phyloP scores from a whole-genome alignment of 1,140 invertebrate genomes.

The Lordiphosa mommai region DNA sequence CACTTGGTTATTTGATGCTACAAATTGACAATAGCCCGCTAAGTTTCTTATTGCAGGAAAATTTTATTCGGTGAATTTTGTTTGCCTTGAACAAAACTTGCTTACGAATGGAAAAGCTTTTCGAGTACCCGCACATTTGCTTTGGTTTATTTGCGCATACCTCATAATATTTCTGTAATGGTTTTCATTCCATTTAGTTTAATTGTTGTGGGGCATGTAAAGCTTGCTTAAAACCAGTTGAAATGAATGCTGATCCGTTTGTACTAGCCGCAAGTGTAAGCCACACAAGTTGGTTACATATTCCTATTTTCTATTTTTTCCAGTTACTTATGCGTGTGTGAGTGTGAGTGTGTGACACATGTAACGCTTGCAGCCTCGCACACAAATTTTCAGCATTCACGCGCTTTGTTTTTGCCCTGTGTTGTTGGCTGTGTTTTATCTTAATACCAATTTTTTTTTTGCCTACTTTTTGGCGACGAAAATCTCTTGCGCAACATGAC shows the following conservation, averaged over 20 bases:
- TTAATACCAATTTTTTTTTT: constrained; percentile 5
- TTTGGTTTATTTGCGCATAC: too few relatives aligned
- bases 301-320: constrained; percentile 8
- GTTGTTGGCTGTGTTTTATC: constrained; percentile 5
- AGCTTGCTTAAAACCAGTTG: constrained; percentile 1
- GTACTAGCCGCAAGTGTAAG: constrained; percentile 8
- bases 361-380: constrained; percentile 40
- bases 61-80: too few relatives aligned
- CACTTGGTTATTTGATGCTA: too few relatives aligned
- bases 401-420: constrained; percentile 20
- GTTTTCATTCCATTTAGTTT: neutral
- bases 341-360: constrained; percentile 28
- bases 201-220: neutral
- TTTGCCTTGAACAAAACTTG: too few relatives aligned
- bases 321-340: constrained; percentile 16
- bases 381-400: constrained; percentile 31
- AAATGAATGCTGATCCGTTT: constrained; percentile 1
- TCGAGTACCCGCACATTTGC: too few relatives aligned
- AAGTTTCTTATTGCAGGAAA: too few relatives aligned
- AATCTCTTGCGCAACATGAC: constrained; percentile 57
- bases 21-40: too few relatives aligned
- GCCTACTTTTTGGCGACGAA: constrained; percentile 56
- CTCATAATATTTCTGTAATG: neutral
- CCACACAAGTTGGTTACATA: constrained; percentile 7
- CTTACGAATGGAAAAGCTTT: too few relatives aligned